These are phyloP conservation scores for Petrolisthes manimaculis DNA, from an alignment of 2,888 invertebrate species.

Conservation along the genomic window DNA sequence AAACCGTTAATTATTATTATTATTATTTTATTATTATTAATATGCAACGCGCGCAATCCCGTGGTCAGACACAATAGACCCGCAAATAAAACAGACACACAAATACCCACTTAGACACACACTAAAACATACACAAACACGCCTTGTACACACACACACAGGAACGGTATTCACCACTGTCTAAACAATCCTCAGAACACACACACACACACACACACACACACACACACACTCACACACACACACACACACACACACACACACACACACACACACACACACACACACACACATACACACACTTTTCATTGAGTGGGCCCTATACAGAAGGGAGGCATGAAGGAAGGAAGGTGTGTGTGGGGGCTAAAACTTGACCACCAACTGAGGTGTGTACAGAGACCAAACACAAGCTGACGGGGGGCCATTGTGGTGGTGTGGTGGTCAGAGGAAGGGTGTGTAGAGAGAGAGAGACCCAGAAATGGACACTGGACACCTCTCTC, in stretches of 20 bases:
- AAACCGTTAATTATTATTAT: too few species aligned
- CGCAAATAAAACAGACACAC: too few species aligned
- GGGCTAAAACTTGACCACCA: not conserved
- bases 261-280: not conserved
- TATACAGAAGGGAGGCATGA: not conserved
- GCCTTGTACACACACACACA: too few species aligned
- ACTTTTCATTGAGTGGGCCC: slow-evolving; percentile 8
- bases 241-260: slow-evolving; percentile 25
- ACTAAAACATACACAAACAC: too few species aligned
- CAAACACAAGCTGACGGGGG: slow-evolving; percentile 12
- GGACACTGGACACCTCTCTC: slow-evolving; percentile 44
- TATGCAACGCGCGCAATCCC: too few species aligned
- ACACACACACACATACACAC: slow-evolving; percentile 32
- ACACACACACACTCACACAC: slow-evolving; percentile 16
- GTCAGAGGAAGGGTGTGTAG: slow-evolving; percentile 17
- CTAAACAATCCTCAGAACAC: not conserved
- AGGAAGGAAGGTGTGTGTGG: not conserved
- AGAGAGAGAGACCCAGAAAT: not conserved
- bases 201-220: not conserved
- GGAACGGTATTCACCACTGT: too few species aligned
- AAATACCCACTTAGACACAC: too few species aligned
- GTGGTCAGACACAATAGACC: too few species aligned
- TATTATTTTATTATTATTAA: too few species aligned
- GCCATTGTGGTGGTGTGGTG: not conserved
- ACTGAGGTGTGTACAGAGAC: not conserved